Percentiles rank a stretch among this genome's conserved stretches.
Conservation (phyloP, 2,797 vertebrate species). For the Smutsia temminckii region DNA sequence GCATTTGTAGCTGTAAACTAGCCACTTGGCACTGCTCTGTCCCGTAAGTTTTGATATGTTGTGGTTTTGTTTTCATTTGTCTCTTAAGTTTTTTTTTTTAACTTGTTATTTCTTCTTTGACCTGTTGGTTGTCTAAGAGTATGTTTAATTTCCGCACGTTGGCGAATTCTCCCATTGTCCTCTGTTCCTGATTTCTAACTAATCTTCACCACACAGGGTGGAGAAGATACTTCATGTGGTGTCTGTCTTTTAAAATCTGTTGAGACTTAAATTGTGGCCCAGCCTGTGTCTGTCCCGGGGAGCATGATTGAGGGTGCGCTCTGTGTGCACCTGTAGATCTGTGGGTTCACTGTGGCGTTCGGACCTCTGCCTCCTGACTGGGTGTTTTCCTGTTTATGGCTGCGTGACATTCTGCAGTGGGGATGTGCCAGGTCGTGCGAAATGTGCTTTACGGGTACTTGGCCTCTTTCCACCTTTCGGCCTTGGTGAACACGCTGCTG, state of each 20-base stretch:
- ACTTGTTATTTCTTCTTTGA: not conserved
- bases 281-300: not conserved
- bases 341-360: no score
- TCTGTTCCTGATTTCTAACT: not conserved
- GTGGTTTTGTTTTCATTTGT: not conserved
- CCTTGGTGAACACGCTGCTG: not conserved
- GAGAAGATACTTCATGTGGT: not conserved
- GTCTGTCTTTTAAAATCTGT: not conserved
- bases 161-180: not conserved
- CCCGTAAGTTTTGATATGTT: not conserved
- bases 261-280: not conserved
- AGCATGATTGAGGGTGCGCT: no score
- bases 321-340: not conserved
- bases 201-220: not conserved
- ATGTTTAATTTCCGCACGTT: not conserved
- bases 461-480: not conserved
- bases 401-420: no score
- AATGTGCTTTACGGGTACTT: rapidly evolving
- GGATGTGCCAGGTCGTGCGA: no score
- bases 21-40: not conserved
- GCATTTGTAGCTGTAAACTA: not conserved
- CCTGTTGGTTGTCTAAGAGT: not conserved
- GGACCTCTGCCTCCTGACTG: not conserved
- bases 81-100: not conserved
- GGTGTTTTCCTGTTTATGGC: not conserved